phyloP scores from a whole-genome alignment of 2,113 vertebrate genomes.

The Perognathus longimembris region DNA sequence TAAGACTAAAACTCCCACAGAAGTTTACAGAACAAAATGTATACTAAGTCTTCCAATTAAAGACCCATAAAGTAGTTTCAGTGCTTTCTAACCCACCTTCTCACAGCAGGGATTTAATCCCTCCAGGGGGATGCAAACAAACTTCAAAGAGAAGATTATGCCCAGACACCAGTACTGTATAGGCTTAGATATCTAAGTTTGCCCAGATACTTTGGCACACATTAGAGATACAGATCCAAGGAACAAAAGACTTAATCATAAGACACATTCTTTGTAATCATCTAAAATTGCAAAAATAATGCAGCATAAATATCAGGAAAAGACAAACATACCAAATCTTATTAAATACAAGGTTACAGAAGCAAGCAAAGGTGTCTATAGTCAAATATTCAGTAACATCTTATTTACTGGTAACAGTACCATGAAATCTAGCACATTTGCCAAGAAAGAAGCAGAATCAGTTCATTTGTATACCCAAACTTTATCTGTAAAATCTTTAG shows the following conservation, averaged over 20 bases:
- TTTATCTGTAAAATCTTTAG: slow-evolving; percentile 3
- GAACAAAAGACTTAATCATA: slow-evolving; percentile 82
- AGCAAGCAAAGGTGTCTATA: slow-evolving; percentile 48
- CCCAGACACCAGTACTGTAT: slow-evolving; percentile 87
- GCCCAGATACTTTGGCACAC: slow-evolving; percentile 83
- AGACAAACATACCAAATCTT: slow-evolving; percentile 53
- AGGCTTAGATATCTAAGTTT: slow-evolving; percentile 86
- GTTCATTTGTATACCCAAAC: not conserved
- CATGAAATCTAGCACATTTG: slow-evolving; percentile 47
- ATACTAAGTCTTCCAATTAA: slow-evolving; percentile 88
- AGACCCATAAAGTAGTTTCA: slow-evolving; percentile 86
- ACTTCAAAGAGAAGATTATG: slow-evolving; percentile 90
- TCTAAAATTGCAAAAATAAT: slow-evolving; percentile 76
- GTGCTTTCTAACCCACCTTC: slow-evolving; percentile 88
- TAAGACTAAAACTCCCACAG: slow-evolving; percentile 81
- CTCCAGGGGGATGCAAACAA: slow-evolving; percentile 86
- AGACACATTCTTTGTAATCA: slow-evolving; percentile 80
- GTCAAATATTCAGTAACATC: slow-evolving; percentile 53
- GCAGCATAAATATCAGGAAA: slow-evolving; percentile 68
- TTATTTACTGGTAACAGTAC: slow-evolving; percentile 6
- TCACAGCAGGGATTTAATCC: slow-evolving; percentile 89
- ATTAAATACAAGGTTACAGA: slow-evolving; percentile 50
- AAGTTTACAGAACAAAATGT: slow-evolving; percentile 87
- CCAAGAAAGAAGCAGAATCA: not conserved
- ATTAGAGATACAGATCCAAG: slow-evolving; percentile 83